phyloP scores from a whole-genome alignment of 2,797 vertebrate genomes.

The Odontamblyopus rebecca region DNA sequence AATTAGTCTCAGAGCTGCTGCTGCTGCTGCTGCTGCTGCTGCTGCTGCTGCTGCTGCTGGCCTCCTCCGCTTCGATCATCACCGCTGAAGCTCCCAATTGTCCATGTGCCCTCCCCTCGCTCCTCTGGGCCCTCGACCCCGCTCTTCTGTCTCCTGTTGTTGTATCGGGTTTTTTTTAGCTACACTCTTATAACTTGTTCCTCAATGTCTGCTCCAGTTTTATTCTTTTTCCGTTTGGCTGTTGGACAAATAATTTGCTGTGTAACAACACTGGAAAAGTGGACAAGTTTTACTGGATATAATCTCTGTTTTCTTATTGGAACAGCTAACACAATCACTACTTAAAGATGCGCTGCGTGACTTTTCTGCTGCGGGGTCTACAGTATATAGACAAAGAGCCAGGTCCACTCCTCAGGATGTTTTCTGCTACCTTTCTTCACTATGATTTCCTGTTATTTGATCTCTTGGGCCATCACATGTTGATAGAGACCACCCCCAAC shows the following conservation, averaged over 20 bases:
- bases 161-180: neutral
- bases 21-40: conserved; percentile 20
- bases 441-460: no score
- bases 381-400: no score
- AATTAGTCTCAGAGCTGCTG: conserved; percentile 23
- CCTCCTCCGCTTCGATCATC: conserved; percentile 53
- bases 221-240: neutral
- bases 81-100: conserved; percentile 61
- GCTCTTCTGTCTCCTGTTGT: conserved; percentile 9
- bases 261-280: neutral
- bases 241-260: neutral
- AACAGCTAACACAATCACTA: neutral
- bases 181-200: neutral
- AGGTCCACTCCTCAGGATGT: no score
- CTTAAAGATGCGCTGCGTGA: no score
- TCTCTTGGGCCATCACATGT: no score
- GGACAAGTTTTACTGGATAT: neutral
- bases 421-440: no score
- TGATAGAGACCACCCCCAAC: no score
- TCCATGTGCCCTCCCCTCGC: conserved; percentile 55
- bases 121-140: conserved; percentile 29
- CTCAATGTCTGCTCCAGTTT: conserved; percentile 15
- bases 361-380: no score
- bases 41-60: conserved; percentile 30
- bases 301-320: neutral